A percentile compares a stretch with the other conserved stretches of the same genome.
These are phyloP conservation scores for Sminthurides bifidus DNA, from an alignment of 1,140 invertebrate genomes.

Conservation along the genomic window DNA sequence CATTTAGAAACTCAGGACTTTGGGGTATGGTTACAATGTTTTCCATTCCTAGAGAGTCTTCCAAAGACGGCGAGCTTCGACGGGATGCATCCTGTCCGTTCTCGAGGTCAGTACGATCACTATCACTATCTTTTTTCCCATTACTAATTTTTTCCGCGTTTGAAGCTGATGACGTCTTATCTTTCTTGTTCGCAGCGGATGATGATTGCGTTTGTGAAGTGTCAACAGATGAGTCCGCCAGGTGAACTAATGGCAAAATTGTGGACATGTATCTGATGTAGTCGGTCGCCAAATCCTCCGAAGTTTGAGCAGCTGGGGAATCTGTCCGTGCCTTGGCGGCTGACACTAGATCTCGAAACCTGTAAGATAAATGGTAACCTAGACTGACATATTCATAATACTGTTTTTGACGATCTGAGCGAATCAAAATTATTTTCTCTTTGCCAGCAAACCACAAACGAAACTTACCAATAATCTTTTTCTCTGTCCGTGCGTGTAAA, in stretches of 20 bases:
- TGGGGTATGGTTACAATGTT: constrained; percentile 11
- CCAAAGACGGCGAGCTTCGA: neutral
- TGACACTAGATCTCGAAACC: constrained; percentile 30
- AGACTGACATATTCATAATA: too few relatives aligned
- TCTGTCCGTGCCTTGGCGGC: constrained; percentile 13
- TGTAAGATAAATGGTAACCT: constrained; percentile 28
- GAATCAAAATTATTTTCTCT: constrained; percentile 20
- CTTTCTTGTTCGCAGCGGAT: too few relatives aligned
- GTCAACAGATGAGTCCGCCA: too few relatives aligned
- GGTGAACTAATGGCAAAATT: too few relatives aligned
- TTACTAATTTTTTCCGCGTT: too few relatives aligned
- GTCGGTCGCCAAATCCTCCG: too few relatives aligned
- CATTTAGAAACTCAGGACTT: constrained; percentile 54
- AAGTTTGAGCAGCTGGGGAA: neutral
- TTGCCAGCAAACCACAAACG: constrained; percentile 29
- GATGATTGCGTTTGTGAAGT: too few relatives aligned
- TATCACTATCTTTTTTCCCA: too few relatives aligned
- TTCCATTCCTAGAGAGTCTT: constrained; percentile 10
- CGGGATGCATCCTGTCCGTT: neutral
- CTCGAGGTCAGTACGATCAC: too few relatives aligned
- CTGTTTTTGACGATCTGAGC: constrained; percentile 38
- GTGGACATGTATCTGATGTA: too few relatives aligned
- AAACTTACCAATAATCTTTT: constrained; percentile 73
- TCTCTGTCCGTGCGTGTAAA: constrained; percentile 72
- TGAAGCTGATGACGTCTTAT: too few relatives aligned